Evolutionary conservation across 2,888 invertebrate genomes (phyloP), one percentile per base, ranked within the genome.

Genomic region (Prosapia bicincta): DNA sequence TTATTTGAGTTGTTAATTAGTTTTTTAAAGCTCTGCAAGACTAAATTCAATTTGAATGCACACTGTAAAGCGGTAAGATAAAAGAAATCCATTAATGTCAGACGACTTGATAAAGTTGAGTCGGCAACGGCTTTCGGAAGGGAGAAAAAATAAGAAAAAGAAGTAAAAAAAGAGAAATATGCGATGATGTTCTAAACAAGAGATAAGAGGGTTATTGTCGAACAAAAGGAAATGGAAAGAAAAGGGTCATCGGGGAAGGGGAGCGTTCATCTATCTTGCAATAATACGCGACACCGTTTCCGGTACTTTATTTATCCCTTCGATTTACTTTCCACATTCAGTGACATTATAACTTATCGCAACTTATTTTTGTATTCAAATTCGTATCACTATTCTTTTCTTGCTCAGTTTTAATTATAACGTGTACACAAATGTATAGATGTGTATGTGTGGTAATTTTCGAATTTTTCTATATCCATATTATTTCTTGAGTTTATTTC

Each of bases 131-230:
- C 54, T 54, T 54, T 54, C 54, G 54, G 54, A 54, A 54, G 54
- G 54, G 54, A 20, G 20, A 54, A 54, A n/a, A n/a, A n/a, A n/a
- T n/a, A n/a, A n/a, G n/a, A n/a, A n/a, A n/a, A n/a, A n/a, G n/a
- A n/a, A n/a, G n/a, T n/a, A n/a, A n/a, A 54, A 54, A 54, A n/a
- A 20, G 20, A 54, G 54, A 54, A 54, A 54, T 54, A 54, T 20
- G 54, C 54, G 54, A 54, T 54, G 54, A 54, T 20, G 54, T 54
- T 20, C 54, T 54, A 54, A 54, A 54, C 54, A 54, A 54, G 54
- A 54, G 54, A 54, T 54, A 54, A 54, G 54, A 54, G 54, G 54
- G 54, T 54, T 54, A 54, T 54, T 54, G 54, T 54, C 54, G 54
- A 54, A 54, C 54, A 54, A 54, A 54, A 54, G 54, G 54, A 54